Base-by-base conservation (phyloP, 2,113 vertebrate species). In the Alethe castanea region DNA sequence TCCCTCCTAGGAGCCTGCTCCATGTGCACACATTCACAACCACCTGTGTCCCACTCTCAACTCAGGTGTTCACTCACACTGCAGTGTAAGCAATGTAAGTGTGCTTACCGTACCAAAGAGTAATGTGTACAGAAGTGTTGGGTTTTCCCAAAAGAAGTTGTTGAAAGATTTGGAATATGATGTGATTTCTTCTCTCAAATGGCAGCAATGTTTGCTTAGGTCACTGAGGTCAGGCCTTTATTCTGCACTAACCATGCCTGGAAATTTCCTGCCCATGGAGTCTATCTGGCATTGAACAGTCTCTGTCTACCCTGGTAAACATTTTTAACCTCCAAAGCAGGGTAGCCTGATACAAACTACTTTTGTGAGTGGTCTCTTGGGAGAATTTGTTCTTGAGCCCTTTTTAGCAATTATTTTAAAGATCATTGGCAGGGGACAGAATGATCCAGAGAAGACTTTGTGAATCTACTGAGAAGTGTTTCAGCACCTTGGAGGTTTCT, bases 351-450 rank as follows among this genome's bases (percentile, higher is more conserved):
- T 31, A 22, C 4, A 69, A 81, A 56, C 6, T 4, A 24, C 14
- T 50, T 69, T 65, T 69, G 4, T 5, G 8, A 92, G 16, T 19
- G 5, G 5, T 40, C 14, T 53, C 26, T 59, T 57, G 25, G 45
- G 25, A 36, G 6, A 29, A 48, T 48, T 67, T 11, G 3, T 69
- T 24, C 44, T 47, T 2, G 0, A 72, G 29, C 4, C 2, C 40
- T 54, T 62, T 57, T 31, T 38, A 83, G 25, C 9, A 61, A 28
- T 47, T 71, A 5, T 44, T 87, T 35, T 33, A 26, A 59, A 48
- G 19, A 31, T 26, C 16, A 4, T 18, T 54, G 33, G 0, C 31
- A 28, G 38, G 5, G 60, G 14, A 64, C 9, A 69, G 77, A 90
- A 48, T 16, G 3, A 59, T 35, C 4, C 8, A 45, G 38, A 36